Base-by-base conservation (phyloP, 2,113 vertebrate species). In the Numenius arquata region DNA sequence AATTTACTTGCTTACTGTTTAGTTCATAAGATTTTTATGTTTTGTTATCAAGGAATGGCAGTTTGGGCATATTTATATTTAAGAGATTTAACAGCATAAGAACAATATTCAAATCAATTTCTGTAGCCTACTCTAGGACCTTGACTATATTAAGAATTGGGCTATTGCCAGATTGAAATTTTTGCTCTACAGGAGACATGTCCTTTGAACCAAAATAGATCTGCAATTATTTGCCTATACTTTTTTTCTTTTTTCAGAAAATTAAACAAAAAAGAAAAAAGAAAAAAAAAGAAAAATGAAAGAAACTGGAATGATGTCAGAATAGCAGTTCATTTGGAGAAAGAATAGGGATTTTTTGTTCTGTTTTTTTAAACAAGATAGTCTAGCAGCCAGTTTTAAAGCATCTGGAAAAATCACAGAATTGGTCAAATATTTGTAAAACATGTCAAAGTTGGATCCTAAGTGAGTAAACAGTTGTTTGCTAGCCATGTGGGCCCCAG, bases 401-500 rank as follows among this genome's bases (percentile, higher is more conserved):
- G 45, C 67, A 93, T 71, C 63, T 74, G 65, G 76, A 92, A 86
- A 83, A 91, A 86, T 71, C 65, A 77, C 41, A 68, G 48, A 88
- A 85, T 48, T 63, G 38, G 58, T 68, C 29, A 85, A 90, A 53
- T 74, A 76, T 76, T 79, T 94, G 36, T 72, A 81, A 90, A 90
- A 85, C 30, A 67, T 63, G 63, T 83, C 62, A 90, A 92, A 88
- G 85, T 56, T 79, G 68, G 48, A 73, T 38, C 45, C 26, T 89
- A 87, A 89, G 20, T 58, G 36, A 95, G 52, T 67, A 89, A 93
- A 79, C 62, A 79, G 58, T 93, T 91, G 73, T 71, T 95, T 79
- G 48, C 63, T 74, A 78, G 71, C 58, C 75, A 86, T 65, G 40
- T 71, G 68, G 72, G 67, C 48, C 67, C 65, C 41, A 93, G 68